phyloP scores from a whole-genome alignment of 2,888 invertebrate genomes.

The Drosophila greeni region DNA sequence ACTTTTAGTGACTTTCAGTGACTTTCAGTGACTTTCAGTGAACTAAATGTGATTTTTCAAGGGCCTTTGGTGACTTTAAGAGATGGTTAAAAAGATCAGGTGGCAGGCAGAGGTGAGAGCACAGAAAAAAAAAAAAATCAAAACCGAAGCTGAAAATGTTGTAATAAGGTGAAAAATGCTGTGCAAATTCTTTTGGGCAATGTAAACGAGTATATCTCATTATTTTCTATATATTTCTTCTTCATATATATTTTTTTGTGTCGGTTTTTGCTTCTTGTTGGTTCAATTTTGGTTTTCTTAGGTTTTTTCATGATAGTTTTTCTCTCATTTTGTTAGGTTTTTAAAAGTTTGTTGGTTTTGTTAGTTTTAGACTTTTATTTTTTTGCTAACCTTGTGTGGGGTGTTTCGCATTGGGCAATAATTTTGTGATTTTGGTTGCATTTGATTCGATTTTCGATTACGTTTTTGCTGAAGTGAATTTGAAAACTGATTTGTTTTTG shows the following conservation, averaged over 20 bases:
- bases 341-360: conserved; percentile 17
- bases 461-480: conserved; percentile 29
- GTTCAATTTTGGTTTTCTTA: conserved; percentile 13
- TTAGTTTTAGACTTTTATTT: conserved; percentile 19
- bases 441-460: conserved; percentile 40
- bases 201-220: conserved; percentile 18
- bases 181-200: conserved; percentile 66
- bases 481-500: conserved; percentile 24
- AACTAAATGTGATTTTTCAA: neutral
- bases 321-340: conserved; percentile 22
- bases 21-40: neutral
- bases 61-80: neutral
- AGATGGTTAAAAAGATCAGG: neutral
- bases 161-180: conserved; percentile 43
- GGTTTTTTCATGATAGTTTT: conserved; percentile 6
- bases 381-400: conserved; percentile 70
- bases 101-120: conserved; percentile 28
- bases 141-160: conserved; percentile 2
- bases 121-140: neutral
- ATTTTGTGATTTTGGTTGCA: conserved; percentile 73
- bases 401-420: conserved; percentile 70
- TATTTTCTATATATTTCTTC: neutral
- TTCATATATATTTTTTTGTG: conserved; percentile 6
- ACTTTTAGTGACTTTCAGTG: neutral
- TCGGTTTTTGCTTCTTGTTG: conserved; percentile 35